Conservation (phyloP, 2,113 vertebrate species). For the Nothocercus julius region DNA sequence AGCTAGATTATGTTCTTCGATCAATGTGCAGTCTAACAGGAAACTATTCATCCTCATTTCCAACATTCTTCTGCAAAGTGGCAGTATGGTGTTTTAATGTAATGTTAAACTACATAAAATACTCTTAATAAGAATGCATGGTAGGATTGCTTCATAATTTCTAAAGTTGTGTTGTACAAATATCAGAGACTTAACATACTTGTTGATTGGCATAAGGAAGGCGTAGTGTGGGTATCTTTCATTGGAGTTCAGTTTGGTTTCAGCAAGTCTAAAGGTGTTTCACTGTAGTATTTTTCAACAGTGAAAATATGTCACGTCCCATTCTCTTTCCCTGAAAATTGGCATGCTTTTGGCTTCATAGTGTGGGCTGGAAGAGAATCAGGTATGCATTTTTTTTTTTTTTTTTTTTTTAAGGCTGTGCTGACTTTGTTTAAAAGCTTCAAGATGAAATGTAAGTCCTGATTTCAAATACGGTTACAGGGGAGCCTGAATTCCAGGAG, state of each 20-base stretch:
- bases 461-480: constrained; percentile 15
- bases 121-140: neutral
- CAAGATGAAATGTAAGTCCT: neutral
- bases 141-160: neutral
- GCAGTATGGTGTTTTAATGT: neutral
- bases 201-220: neutral
- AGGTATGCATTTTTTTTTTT: neutral
- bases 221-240: neutral
- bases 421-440: neutral
- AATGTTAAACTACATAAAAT: neutral
- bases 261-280: neutral
- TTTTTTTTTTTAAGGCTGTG: neutral
- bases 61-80: neutral
- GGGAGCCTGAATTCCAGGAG: neutral
- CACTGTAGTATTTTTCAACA: neutral
- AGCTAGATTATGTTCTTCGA: neutral
- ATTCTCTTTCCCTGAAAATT: neutral
- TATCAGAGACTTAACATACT: neutral
- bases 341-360: neutral
- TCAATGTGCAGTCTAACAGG: constrained; percentile 19
- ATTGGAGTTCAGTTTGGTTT: neutral
- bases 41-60: constrained; percentile 1
- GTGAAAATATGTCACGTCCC: neutral
- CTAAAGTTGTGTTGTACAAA: neutral
- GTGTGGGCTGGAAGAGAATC: neutral